Percentiles rank a stretch among this genome's conserved stretches.
These are phyloP conservation scores for Lutjanus campechanus DNA, from an alignment of 2,797 vertebrate genomes.

Conservation along the genomic window DNA sequence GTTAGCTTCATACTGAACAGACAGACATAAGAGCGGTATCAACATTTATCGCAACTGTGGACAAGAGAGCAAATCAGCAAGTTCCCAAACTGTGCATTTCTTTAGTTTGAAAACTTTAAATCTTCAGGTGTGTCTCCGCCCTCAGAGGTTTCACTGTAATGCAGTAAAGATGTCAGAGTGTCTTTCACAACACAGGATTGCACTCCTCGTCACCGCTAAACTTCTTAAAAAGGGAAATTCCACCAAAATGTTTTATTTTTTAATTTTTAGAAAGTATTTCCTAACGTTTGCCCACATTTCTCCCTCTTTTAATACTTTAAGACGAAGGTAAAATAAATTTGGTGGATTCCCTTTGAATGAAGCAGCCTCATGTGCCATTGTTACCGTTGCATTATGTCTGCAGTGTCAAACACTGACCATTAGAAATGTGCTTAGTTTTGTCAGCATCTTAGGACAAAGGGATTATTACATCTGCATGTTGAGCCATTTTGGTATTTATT, in stretches of 20 bases:
- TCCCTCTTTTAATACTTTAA: constrained; percentile 11
- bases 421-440: constrained; percentile 49
- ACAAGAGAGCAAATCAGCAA: neutral
- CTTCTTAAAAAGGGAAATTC: constrained; percentile 61
- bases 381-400: constrained; percentile 45
- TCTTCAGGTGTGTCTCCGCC: constrained; percentile 47
- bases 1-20: neutral
- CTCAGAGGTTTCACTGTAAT: constrained; percentile 67
- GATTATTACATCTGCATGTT: constrained; percentile 75
- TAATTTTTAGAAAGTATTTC: constrained; percentile 25
- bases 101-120: neutral
- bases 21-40: neutral
- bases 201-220: constrained; percentile 60
- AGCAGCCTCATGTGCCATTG: constrained; percentile 73
- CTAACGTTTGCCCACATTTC: constrained; percentile 20
- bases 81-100: neutral
- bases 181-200: constrained; percentile 60
- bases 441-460: constrained; percentile 53
- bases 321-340: constrained; percentile 8
- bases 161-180: constrained; percentile 83
- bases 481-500: constrained; percentile 78
- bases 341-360: constrained; percentile 57
- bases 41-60: neutral
- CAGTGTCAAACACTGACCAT: constrained; percentile 70
- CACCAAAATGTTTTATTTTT: constrained; percentile 37